A percentile compares a stretch with the other conserved stretches of the same genome.
These are phyloP conservation scores for Lymantria dispar DNA, from an alignment of 2,888 invertebrate genomes.

Conservation along the genomic window DNA sequence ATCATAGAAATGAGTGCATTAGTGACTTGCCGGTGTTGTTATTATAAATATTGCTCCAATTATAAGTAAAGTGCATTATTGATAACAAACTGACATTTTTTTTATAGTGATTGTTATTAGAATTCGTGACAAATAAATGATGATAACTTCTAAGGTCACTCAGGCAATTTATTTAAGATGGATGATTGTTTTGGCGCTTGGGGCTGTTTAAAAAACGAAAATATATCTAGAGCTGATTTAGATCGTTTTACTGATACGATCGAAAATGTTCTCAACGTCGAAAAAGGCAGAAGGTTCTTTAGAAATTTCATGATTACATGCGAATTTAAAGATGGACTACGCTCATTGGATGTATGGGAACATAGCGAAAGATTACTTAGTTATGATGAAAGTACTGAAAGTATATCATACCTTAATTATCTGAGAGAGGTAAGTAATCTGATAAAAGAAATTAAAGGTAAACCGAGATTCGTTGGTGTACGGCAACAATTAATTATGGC, in stretches of 20 bases:
- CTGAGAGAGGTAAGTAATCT: slow-evolving; percentile 57
- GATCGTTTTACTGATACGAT: slow-evolving; percentile 77
- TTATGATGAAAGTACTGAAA: slow-evolving; percentile 57
- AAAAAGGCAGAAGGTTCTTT: slow-evolving; percentile 70
- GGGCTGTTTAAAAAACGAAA: slow-evolving; percentile 70
- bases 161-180: slow-evolving; percentile 58
- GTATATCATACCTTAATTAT: slow-evolving; percentile 51
- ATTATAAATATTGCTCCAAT: neutral
- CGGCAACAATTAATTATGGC: slow-evolving; percentile 64
- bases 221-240: slow-evolving; percentile 71
- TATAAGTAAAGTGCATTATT: neutral
- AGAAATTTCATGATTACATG: slow-evolving; percentile 72
- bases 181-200: slow-evolving; percentile 75
- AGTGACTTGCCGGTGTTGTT: neutral
- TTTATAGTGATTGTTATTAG: slow-evolving; percentile 48
- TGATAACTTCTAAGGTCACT: slow-evolving; percentile 39
- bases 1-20: neutral
- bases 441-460: slow-evolving; percentile 65
- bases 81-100: neutral
- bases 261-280: slow-evolving; percentile 74
- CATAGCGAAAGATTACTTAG: slow-evolving; percentile 59
- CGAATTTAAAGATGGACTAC: slow-evolving; percentile 63
- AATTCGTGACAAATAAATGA: slow-evolving; percentile 47
- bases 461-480: slow-evolving; percentile 65
- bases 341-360: slow-evolving; percentile 68